Conservation (phyloP, 2,888 invertebrate genomes). For the Dryobotodes eremita region DNA sequence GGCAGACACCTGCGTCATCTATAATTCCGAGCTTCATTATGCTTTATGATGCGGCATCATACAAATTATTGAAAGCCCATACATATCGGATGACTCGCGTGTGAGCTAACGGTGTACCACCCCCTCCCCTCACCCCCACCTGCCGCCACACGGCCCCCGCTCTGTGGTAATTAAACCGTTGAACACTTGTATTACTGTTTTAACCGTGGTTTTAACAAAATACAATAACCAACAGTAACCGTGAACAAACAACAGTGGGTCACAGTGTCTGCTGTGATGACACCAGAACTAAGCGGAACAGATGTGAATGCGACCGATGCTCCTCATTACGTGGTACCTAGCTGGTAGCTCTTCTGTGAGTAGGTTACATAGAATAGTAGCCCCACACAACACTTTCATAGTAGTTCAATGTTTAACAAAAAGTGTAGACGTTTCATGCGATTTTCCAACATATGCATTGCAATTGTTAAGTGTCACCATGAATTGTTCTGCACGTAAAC, state of each 20-base stretch:
- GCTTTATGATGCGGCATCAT: constrained; percentile 61
- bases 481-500: neutral
- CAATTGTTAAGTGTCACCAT: neutral
- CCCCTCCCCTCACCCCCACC: neutral
- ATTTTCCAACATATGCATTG: neutral
- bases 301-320: neutral
- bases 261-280: neutral
- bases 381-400: neutral
- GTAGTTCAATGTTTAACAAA: neutral
- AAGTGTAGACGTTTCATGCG: too few relatives aligned
- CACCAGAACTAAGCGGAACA: neutral
- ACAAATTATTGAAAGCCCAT: constrained; percentile 67
- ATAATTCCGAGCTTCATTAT: constrained; percentile 64
- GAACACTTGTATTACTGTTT: neutral
- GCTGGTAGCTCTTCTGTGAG: neutral
- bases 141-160: neutral
- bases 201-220: neutral
- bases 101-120: constrained; percentile 53
- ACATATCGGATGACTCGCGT: constrained; percentile 67
- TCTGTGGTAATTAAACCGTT: constrained; percentile 27
- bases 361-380: neutral
- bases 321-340: neutral
- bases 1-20: constrained; percentile 60
- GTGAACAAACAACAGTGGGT: neutral
- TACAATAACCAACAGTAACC: too few relatives aligned